These are phyloP conservation scores for Cotesia congregata DNA, from an alignment of 2,888 invertebrate species.

Conservation along the genomic window DNA sequence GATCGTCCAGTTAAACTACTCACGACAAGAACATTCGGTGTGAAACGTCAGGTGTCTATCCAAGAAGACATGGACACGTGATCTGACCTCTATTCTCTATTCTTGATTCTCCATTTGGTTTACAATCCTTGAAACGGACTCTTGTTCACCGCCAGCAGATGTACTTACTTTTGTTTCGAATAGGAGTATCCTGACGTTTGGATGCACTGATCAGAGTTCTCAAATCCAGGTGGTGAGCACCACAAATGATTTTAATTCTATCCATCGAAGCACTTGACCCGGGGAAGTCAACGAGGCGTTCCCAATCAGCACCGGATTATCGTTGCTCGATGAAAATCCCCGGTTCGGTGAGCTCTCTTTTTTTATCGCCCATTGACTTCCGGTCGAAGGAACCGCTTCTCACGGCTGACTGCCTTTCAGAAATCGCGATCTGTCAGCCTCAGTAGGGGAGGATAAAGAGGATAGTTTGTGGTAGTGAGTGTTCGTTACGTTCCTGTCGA, in stretches of 20 bases:
- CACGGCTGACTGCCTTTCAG: conserved; percentile 33
- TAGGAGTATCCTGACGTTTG: conserved; percentile 26
- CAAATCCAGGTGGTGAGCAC: conserved; percentile 28
- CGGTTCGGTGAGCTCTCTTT: conserved; percentile 28
- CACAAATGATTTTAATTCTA: conserved; percentile 40
- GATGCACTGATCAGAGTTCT: conserved; percentile 14
- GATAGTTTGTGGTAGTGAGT: conserved; percentile 16
- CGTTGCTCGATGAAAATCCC: conserved; percentile 35
- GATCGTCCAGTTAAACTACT: conserved; percentile 36
- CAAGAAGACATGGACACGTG: conserved; percentile 30
- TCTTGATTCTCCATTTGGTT: background rate
- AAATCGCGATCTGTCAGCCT: conserved; percentile 40
- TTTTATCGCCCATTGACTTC: conserved; percentile 40
- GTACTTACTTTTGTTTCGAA: conserved; percentile 28
- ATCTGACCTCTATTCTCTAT: conserved; percentile 27
- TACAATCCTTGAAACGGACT: background rate
- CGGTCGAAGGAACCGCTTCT: conserved; percentile 38
- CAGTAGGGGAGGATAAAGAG: conserved; percentile 26
- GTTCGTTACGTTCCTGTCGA: conserved; percentile 29
- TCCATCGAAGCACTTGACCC: conserved; percentile 24
- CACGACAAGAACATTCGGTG: conserved; percentile 56
- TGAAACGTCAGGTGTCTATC: conserved; percentile 57
- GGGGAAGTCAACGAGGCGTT: conserved; percentile 39
- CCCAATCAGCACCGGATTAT: conserved; percentile 43
- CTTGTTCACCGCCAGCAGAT: background rate